Percentiles rank a stretch among this genome's conserved stretches.
These are phyloP conservation scores for Pocillopora verrucosa DNA, from an alignment of 64 coral and sea anemone genomes.

Conservation along the genomic window DNA sequence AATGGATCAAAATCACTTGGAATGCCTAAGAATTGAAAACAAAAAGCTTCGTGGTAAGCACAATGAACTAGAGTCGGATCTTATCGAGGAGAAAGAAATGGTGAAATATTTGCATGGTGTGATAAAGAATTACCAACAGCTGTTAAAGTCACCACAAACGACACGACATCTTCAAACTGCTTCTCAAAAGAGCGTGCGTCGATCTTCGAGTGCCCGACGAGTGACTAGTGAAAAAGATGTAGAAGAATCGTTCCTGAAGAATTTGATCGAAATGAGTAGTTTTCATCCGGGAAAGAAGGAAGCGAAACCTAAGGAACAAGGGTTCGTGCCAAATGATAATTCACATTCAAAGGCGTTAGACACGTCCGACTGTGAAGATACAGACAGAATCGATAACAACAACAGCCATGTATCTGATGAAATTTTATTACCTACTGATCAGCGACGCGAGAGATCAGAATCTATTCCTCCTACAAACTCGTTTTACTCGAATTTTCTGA, in stretches of 20 bases:
- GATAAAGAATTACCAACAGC: constrained; percentile 85
- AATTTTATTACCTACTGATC: background rate
- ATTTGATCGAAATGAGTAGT: constrained; percentile 15
- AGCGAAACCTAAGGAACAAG: background rate
- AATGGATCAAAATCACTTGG: constrained; percentile 19
- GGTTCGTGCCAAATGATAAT: background rate
- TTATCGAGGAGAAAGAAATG: constrained; percentile 86
- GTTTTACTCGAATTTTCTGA: background rate
- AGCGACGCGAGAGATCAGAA: background rate
- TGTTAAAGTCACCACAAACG: constrained; percentile 54
- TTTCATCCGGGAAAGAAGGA: background rate
- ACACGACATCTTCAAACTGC: constrained; percentile 24
- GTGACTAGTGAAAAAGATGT: background rate
- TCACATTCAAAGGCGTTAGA: background rate
- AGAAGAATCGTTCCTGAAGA: background rate
- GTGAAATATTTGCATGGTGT: constrained; percentile 83
- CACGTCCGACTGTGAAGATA: constrained; percentile 1
- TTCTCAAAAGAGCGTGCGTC: background rate
- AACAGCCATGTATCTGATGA: background rate
- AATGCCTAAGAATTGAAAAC: constrained; percentile 66
- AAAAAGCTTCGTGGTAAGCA: constrained; percentile 58
- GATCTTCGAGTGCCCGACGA: background rate
- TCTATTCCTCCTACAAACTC: background rate
- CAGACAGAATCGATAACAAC: background rate
- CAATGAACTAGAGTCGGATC: constrained; percentile 56